Base-by-base conservation (phyloP, 2,113 vertebrate genomes). In the Patagioenas fasciata region DNA sequence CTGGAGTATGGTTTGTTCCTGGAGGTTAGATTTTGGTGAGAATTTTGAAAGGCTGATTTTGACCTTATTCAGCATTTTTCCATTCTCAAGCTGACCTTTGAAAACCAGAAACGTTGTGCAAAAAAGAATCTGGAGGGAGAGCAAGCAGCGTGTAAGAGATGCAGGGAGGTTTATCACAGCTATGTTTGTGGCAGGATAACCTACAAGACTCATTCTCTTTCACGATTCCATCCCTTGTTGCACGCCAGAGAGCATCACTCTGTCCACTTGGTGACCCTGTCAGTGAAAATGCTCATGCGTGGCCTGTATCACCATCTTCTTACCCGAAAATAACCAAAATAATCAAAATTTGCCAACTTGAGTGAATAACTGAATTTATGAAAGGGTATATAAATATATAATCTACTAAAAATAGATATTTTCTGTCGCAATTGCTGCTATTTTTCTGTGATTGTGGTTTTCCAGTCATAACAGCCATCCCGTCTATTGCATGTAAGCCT, bases 1-100 rank as follows among this genome's bases (percentile, higher is more conserved):
- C 29, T 70, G 69, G 14, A 90, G 21, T 44, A 32, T 66, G 84
- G 64, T 90, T 80, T 31, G 19, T 57, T 29, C 17, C 26, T 5
- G 11, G 38, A 42, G 90, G 25, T 64, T 85, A 74, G 57, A 67
- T 57, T 84, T 70, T 90, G 29, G 64, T 38, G 29, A 61, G 40
- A 86, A 56, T 74, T 84, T 83, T 57, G 32, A 84, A 92, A 62
- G 57, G 34, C 34, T 91, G 42, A 11, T 87, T 95, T 91, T 91
- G 10, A 54, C 65, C 38, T 86, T 54, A 86, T 28, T 82, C 42
- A 48, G 44, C 38, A 60, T 28, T 91, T 94, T 88, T 13, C 48
- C 32, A 44, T 82, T 84, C 48, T 71, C 28, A 36, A 11, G 50
- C 13, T 10, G 15, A 71, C 51, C 34, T 89, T 79, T 65, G 38